phyloP scores from a whole-genome alignment of 64 coral and sea anemone genomes.

The Orbicella faveolata region DNA sequence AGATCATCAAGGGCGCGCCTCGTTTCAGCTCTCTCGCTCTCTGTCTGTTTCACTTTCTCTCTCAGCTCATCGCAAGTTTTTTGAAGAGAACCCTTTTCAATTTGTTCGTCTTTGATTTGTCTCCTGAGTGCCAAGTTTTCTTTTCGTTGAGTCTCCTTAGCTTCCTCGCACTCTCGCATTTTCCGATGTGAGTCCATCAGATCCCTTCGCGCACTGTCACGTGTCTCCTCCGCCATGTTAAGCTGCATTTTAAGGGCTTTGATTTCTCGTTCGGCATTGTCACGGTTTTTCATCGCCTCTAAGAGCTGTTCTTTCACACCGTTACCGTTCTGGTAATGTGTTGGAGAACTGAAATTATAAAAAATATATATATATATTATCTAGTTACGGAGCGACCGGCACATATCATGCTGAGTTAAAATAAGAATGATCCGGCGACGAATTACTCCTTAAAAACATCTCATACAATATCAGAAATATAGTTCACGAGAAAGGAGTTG shows the following conservation, averaged over 20 bases:
- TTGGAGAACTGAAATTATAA: constrained; percentile 3
- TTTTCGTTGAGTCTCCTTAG: constrained; percentile 63
- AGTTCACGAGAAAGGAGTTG: no score
- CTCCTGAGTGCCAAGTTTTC: constrained; percentile 75
- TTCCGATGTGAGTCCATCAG: constrained; percentile 79
- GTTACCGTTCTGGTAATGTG: constrained; percentile 10
- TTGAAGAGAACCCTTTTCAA: constrained; percentile 70
- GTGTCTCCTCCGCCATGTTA: constrained; percentile 83
- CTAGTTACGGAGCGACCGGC: background rate
- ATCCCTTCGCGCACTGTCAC: constrained; percentile 66
- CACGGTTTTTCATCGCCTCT: constrained; percentile 73
- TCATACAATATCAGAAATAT: no score
- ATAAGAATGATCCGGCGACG: no score
- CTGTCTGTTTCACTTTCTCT: constrained; percentile 76
- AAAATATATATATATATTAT: background rate
- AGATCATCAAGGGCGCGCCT: constrained; percentile 56
- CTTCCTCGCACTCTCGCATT: constrained; percentile 70
- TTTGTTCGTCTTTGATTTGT: constrained; percentile 73
- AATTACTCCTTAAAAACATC: no score
- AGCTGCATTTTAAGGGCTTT: constrained; percentile 87
- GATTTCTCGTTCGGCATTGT: constrained; percentile 76
- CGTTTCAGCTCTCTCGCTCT: constrained; percentile 66
- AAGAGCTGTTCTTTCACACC: constrained; percentile 59
- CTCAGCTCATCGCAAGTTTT: constrained; percentile 68
- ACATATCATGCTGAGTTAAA: no score